phyloP scores from a whole-genome alignment of 2,888 invertebrate species.

The Acheta domesticus region DNA sequence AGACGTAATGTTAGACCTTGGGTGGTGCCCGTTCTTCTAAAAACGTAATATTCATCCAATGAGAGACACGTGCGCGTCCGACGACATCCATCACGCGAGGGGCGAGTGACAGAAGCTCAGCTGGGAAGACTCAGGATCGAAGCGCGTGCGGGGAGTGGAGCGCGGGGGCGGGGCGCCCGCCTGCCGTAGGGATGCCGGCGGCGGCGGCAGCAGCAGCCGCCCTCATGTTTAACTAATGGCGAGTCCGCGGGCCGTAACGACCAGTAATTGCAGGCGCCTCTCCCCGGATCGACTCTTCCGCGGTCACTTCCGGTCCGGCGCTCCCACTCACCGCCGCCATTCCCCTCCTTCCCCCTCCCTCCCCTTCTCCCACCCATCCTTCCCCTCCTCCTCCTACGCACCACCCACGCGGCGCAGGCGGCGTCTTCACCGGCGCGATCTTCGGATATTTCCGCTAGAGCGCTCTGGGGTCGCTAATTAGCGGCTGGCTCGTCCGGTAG shows the following conservation, averaged over 20 bases:
- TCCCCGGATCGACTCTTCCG: not conserved
- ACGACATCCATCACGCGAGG: too few species aligned
- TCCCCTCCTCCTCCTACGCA: not conserved
- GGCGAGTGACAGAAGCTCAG: not conserved
- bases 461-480: not conserved
- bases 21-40: too few species aligned
- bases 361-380: not conserved
- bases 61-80: too few species aligned
- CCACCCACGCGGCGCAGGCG: not conserved
- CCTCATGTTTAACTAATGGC: slow-evolving; percentile 9
- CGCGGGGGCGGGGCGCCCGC: not conserved
- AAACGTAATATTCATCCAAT: too few species aligned
- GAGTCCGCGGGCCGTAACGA: slow-evolving; percentile 1
- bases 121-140: not conserved
- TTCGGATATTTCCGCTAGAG: not conserved
- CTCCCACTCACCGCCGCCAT: not conserved
- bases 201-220: not conserved
- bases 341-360: not conserved
- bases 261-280: not conserved
- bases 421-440: not conserved
- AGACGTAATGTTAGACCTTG: too few species aligned
- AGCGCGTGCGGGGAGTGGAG: not conserved
- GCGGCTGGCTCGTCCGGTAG: not conserved
- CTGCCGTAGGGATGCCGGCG: not conserved
- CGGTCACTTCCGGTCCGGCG: not conserved